Percentiles rank a stretch among this genome's conserved stretches.
Evolutionary conservation across 1,140 invertebrate genomes (phyloP).

Genomic region (Drosophila lacertosa): DNA sequence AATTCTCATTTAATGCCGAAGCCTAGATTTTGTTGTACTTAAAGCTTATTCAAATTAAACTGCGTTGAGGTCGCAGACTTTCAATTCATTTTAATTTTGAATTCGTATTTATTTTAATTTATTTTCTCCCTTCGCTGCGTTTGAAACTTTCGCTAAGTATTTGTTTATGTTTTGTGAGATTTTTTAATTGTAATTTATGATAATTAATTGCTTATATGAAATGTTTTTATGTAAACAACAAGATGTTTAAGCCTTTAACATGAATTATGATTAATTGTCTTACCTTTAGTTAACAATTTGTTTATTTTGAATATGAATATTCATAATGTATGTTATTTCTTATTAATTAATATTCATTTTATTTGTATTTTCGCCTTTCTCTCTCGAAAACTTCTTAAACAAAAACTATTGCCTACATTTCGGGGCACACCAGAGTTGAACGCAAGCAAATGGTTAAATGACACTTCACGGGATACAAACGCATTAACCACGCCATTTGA

Average conservation of each 20-base stretch:
- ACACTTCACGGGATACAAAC: neutral
- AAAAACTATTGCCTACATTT: conserved; percentile 27
- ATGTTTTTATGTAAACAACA: no score
- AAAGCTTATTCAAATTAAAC: neutral
- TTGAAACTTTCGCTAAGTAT: neutral
- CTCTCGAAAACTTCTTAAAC: neutral
- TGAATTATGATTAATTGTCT: no score
- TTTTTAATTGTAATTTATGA: neutral
- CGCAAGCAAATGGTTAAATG: no score
- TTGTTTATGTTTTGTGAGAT: neutral
- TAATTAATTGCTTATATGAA: no score
- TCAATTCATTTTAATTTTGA: neutral
- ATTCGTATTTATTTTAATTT: conserved; percentile 8
- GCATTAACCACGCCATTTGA: conserved; percentile 17
- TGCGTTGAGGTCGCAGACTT: neutral
- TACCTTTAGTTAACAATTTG: no score
- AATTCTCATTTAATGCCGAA: neutral
- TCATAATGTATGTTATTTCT: neutral
- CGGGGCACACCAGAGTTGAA: neutral
- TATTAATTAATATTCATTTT: neutral
- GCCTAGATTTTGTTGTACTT: neutral
- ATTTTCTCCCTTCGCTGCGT: neutral
- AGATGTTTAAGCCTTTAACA: no score
- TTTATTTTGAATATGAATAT: no score
- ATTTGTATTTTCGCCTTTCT: no score